Evolutionary conservation across 2,888 invertebrate genomes (phyloP).

Genomic region (Athalia circularis): DNA sequence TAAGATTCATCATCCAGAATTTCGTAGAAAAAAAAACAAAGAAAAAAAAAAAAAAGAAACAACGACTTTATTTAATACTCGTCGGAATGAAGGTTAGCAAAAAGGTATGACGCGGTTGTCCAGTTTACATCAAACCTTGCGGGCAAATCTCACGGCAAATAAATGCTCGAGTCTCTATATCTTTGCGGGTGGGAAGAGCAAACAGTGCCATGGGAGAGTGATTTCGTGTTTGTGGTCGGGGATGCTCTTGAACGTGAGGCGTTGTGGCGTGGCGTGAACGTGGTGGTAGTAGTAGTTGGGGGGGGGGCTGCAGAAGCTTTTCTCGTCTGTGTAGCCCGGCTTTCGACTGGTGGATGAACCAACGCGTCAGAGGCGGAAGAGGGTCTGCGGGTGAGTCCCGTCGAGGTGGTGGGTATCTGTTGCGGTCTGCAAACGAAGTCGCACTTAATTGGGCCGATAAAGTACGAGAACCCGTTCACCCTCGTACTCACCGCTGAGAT

Average conservation of each 20-base stretch:
- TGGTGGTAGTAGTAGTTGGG: constrained; percentile 15
- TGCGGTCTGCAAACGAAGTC: constrained; percentile 59
- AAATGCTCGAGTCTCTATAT: constrained; percentile 30
- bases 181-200: constrained; percentile 48
- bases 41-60: too few species aligned
- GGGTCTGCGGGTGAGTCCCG: neutral
- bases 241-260: constrained; percentile 36
- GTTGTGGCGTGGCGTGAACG: constrained; percentile 32
- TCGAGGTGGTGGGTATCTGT: constrained; percentile 56
- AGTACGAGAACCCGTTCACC: constrained; percentile 23
- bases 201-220: constrained; percentile 55
- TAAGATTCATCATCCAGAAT: neutral
- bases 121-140: neutral
- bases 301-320: neutral
- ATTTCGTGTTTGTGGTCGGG: constrained; percentile 50
- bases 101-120: neutral
- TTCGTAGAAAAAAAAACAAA: neutral
- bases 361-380: constrained; percentile 27
- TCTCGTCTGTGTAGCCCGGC: too few species aligned
- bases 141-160: constrained; percentile 10
- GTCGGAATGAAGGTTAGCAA: neutral
- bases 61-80: neutral
- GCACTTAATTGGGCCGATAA: constrained; percentile 57
- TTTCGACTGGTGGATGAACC: neutral
- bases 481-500: neutral